phyloP scores from a whole-genome alignment of 2,113 vertebrate species.

The Dinomys branickii region DNA sequence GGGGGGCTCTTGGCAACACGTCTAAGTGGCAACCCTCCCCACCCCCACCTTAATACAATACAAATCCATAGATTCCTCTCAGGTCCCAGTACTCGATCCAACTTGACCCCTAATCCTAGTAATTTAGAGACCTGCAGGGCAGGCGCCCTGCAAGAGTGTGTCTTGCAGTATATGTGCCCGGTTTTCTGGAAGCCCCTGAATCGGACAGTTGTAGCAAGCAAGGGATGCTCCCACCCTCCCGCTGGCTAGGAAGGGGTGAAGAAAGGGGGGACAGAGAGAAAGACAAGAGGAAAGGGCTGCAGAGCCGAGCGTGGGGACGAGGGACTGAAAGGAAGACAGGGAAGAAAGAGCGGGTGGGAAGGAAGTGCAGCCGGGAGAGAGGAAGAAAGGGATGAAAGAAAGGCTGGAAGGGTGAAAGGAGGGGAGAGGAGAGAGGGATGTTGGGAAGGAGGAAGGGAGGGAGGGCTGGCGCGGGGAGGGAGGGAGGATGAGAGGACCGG shows the following conservation, averaged over 20 bases:
- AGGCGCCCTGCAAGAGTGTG: constrained; percentile 10
- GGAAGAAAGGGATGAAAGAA: constrained; percentile 78
- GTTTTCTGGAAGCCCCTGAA: constrained; percentile 69
- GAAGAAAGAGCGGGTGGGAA: constrained; percentile 75
- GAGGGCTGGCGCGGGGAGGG: constrained; percentile 55
- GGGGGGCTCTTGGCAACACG: constrained; percentile 47
- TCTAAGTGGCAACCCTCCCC: constrained; percentile 74
- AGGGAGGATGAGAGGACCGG: constrained; percentile 41
- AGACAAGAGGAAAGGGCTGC: constrained; percentile 50
- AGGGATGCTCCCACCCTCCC: constrained; percentile 60
- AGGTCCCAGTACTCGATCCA: constrained; percentile 45
- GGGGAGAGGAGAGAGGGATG: constrained; percentile 76
- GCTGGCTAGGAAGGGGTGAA: not conserved
- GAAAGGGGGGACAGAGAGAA: not conserved
- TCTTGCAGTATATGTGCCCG: constrained; percentile 43
- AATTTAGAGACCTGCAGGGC: constrained; percentile 56
- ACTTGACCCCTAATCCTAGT: constrained; percentile 72
- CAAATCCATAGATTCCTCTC: constrained; percentile 50
- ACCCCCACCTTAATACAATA: constrained; percentile 65
- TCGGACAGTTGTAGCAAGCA: constrained; percentile 69
- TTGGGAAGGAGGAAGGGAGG: constrained; percentile 75
- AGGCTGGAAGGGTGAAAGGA: constrained; percentile 71
- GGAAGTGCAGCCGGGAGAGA: constrained; percentile 68
- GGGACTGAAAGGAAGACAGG: constrained; percentile 28
- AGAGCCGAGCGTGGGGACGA: not conserved